These are phyloP conservation scores for Masticophis lateralis DNA, from an alignment of 2,797 vertebrate genomes.

Conservation along the genomic window DNA sequence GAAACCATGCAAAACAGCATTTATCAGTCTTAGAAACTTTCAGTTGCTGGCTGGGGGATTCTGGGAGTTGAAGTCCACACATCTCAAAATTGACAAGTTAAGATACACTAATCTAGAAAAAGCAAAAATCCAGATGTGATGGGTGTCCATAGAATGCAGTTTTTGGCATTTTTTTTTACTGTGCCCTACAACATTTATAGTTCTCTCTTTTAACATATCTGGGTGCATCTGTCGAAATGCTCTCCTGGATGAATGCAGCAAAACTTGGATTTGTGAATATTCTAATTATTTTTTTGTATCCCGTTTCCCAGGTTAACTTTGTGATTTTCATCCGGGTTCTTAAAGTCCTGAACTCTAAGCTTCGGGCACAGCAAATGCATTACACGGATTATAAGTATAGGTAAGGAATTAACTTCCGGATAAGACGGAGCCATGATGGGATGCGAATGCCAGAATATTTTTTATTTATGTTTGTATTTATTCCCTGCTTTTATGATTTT, in stretches of 20 bases:
- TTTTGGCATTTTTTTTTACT: neutral
- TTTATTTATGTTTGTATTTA: neutral
- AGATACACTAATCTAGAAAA: neutral
- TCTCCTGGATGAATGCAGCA: neutral
- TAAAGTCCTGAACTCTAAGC: constrained; percentile 90
- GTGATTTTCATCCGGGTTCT: constrained; percentile 90
- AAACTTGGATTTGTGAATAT: neutral
- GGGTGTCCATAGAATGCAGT: neutral
- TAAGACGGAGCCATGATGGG: rapidly evolving
- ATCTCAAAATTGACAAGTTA: neutral
- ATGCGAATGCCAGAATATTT: neutral
- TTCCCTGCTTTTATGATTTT: neutral
- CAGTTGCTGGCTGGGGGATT: neutral
- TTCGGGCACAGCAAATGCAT: constrained; percentile 90
- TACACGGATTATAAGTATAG: constrained; percentile 93
- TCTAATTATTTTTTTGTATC: neutral
- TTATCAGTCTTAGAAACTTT: neutral
- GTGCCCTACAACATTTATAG: neutral
- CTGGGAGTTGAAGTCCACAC: neutral
- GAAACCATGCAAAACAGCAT: neutral
- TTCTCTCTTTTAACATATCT: neutral
- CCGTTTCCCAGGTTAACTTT: constrained; percentile 85
- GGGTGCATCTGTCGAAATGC: neutral
- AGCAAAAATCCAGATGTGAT: neutral
- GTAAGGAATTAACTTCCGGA: constrained; percentile 62